A percentile compares a stretch with the other conserved stretches of the same genome.
phyloP scores from a whole-genome alignment of 2,797 vertebrate genomes.

The Scolopax rusticola region DNA sequence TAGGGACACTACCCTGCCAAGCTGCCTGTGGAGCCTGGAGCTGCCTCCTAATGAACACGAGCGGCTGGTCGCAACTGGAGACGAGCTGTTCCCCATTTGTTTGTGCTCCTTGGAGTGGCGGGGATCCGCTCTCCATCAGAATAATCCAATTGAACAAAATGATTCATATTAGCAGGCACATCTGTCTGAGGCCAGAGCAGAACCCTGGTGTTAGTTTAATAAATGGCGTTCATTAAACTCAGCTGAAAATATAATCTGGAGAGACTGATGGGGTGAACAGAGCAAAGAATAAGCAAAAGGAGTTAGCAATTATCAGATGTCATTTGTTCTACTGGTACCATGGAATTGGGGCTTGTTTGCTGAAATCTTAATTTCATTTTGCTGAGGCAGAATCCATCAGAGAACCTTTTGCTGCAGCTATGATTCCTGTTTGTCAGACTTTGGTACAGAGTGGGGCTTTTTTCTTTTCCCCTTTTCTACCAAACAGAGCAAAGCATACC shows the following conservation, averaged over 20 bases:
- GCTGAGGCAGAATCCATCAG: constrained; percentile 72
- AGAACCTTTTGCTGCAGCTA: constrained; percentile 46
- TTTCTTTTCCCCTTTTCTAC: constrained; percentile 1
- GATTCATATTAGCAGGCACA: constrained; percentile 80
- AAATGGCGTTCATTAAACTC: constrained; percentile 82
- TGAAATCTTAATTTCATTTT: constrained; percentile 80
- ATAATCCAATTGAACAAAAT: constrained; percentile 82
- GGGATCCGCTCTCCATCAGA: constrained; percentile 74
- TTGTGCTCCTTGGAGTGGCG: constrained; percentile 50
- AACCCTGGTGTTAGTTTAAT: constrained; percentile 79
- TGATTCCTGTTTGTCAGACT: constrained; percentile 45
- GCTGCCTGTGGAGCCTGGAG: constrained; percentile 22
- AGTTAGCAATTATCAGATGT: constrained; percentile 76
- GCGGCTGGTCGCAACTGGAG: constrained; percentile 63
- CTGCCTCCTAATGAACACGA: constrained; percentile 54
- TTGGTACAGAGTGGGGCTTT: background rate
- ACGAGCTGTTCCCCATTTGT: constrained; percentile 61
- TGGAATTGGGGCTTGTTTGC: constrained; percentile 69
- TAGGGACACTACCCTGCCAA: constrained; percentile 33
- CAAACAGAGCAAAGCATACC: background rate
- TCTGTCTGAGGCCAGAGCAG: constrained; percentile 80
- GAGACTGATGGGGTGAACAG: constrained; percentile 77
- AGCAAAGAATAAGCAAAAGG: constrained; percentile 79
- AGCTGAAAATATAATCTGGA: constrained; percentile 80
- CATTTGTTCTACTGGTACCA: constrained; percentile 74